phyloP scores from a whole-genome alignment of 2,888 invertebrate species.

The Dioctria linearis region DNA sequence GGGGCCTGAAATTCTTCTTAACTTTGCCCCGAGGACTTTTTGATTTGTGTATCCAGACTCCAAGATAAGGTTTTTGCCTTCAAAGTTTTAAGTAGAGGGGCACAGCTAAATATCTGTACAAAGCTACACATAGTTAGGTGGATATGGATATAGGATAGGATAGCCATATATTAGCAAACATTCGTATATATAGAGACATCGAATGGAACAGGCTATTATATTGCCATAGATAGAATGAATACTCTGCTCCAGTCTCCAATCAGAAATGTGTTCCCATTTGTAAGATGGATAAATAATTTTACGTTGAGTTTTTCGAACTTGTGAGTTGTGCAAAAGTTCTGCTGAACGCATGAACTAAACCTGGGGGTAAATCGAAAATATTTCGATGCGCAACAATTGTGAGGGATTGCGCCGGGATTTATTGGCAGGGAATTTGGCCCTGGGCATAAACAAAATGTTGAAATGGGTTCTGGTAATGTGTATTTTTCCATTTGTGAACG shows the following conservation, averaged over 20 bases:
- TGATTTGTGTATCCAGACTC: constrained; percentile 67
- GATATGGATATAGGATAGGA: not conserved
- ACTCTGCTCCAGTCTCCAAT: constrained; percentile 6
- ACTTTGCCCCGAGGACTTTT: constrained; percentile 67
- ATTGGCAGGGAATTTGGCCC: constrained; percentile 31
- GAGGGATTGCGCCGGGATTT: constrained; percentile 49
- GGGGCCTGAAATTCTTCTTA: constrained; percentile 68
- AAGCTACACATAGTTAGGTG: constrained; percentile 37
- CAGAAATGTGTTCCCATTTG: constrained; percentile 40
- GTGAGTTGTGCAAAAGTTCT: constrained; percentile 38
- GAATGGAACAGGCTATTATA: constrained; percentile 8
- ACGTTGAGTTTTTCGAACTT: constrained; percentile 45
- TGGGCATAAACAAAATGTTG: constrained; percentile 21
- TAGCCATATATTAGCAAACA: constrained; percentile 30
- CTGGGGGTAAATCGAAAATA: constrained; percentile 44
- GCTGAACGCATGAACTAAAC: constrained; percentile 42
- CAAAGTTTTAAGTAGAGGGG: constrained; percentile 50
- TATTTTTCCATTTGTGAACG: constrained; percentile 20
- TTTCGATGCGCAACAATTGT: constrained; percentile 51
- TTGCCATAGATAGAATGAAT: not conserved
- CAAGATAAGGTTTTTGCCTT: constrained; percentile 57
- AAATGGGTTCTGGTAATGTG: constrained; percentile 31
- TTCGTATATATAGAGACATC: not conserved
- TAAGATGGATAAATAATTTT: constrained; percentile 35
- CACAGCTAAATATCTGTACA: constrained; percentile 50